Conservation (phyloP, 2,888 invertebrate genomes). For the Lottia gigantea region DNA sequence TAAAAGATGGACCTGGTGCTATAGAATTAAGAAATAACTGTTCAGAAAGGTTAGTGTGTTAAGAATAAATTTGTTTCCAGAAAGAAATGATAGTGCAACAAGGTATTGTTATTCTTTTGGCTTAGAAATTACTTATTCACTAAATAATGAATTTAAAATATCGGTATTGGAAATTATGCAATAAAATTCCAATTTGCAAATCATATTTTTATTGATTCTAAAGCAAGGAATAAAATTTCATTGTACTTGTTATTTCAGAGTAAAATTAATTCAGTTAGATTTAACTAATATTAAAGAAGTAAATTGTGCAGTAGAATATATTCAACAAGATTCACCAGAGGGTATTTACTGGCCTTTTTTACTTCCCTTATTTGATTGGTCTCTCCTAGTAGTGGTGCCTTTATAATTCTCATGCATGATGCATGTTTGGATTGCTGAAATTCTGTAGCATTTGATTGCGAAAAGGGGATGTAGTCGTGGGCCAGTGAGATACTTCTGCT, state of each 20-base stretch:
- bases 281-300: slow-evolving; percentile 62
- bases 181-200: no score
- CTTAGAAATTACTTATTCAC: no score
- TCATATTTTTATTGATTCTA: no score
- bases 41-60: slow-evolving; percentile 51
- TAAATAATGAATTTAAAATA: no score
- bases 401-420: no score
- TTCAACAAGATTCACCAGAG: slow-evolving; percentile 46
- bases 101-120: neutral
- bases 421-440: no score
- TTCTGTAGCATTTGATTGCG: no score
- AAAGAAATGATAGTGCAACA: no score
- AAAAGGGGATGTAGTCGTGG: no score
- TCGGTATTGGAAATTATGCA: neutral
- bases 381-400: neutral
- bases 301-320: slow-evolving; percentile 44
- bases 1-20: slow-evolving; percentile 57
- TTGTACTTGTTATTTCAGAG: slow-evolving; percentile 34
- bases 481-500: no score
- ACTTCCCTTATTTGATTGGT: neutral
- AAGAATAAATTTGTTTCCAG: neutral
- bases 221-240: no score
- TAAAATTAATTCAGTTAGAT: slow-evolving; percentile 62
- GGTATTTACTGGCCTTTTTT: slow-evolving; percentile 40
- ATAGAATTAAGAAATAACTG: slow-evolving; percentile 54